A percentile compares a stretch with the other conserved stretches of the same genome.
phyloP scores from a whole-genome alignment of 2,888 invertebrate species.

The Ichneumoninae sp. region DNA sequence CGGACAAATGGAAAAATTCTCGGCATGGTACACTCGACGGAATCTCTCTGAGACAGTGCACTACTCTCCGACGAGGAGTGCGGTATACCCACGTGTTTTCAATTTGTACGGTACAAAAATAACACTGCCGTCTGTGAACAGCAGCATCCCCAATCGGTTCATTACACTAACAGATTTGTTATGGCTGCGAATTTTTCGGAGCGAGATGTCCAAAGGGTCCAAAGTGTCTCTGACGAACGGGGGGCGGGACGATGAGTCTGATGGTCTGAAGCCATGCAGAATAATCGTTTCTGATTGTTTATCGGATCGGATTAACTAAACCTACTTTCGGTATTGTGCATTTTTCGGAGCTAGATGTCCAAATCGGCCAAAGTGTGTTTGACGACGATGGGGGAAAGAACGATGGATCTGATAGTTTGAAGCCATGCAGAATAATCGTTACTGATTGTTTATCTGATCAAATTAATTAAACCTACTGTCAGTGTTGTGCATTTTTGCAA shows the following conservation, averaged over 20 bases:
- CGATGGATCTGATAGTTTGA: slow-evolving; percentile 4
- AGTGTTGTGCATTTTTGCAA: slow-evolving; percentile 29
- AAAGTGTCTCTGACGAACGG: slow-evolving; percentile 38
- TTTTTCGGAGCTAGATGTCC: slow-evolving; percentile 44
- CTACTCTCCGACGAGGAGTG: slow-evolving; percentile 5
- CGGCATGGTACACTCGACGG: slow-evolving; percentile 1
- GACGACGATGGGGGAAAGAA: slow-evolving; percentile 14
- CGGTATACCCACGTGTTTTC: slow-evolving; percentile 58
- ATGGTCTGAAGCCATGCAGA: slow-evolving; percentile 28
- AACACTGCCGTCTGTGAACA: slow-evolving; percentile 40
- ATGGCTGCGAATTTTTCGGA: slow-evolving; percentile 44
- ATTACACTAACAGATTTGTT: slow-evolving; percentile 46
- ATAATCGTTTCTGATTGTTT: slow-evolving; percentile 52
- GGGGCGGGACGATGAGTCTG: background rate
- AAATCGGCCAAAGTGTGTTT: slow-evolving; percentile 25
- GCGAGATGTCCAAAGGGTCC: slow-evolving; percentile 33
- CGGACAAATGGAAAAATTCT: slow-evolving; percentile 1
- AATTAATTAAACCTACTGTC: slow-evolving; percentile 25
- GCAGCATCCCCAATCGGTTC: slow-evolving; percentile 47
- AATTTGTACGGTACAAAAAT: slow-evolving; percentile 61
- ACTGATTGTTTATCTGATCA: slow-evolving; percentile 51
- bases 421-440: slow-evolving; percentile 40
- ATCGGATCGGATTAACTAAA: slow-evolving; percentile 33
- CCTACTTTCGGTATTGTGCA: background rate
- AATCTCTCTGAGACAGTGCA: slow-evolving; percentile 11